phyloP scores from a whole-genome alignment of 1,140 invertebrate genomes.

The Leptopilina clavipes region DNA sequence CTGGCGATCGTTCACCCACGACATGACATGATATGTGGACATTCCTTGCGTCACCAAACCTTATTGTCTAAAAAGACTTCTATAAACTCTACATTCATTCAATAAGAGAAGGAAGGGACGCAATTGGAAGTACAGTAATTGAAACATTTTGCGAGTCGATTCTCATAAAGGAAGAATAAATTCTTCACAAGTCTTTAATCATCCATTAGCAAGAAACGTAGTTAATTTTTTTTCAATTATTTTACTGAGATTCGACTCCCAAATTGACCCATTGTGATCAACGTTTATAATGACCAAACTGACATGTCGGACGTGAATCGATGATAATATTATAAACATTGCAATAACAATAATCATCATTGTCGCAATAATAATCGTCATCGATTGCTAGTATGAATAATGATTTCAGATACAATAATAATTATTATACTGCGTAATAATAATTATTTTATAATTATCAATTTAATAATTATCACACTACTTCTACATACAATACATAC shows the following conservation, averaged over 20 bases:
- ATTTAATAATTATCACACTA: conserved; percentile 54
- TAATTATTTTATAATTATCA: conserved; percentile 62
- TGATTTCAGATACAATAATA: conserved; percentile 61
- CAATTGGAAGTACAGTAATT: conserved; percentile 55
- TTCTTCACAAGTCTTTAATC: too few species aligned
- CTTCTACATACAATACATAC: conserved; percentile 76
- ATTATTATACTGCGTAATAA: conserved; percentile 55
- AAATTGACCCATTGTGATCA: conserved; percentile 53
- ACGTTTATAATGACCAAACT: conserved; percentile 55
- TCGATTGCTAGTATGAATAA: conserved; percentile 66
- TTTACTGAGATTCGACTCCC: conserved; percentile 52
- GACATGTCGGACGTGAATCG: conserved; percentile 57
- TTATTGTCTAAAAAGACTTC: conserved; percentile 34
- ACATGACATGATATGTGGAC: conserved; percentile 71
- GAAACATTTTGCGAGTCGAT: conserved; percentile 57
- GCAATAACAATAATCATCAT: conserved; percentile 69
- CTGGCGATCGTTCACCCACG: conserved; percentile 72
- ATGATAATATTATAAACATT: conserved; percentile 69
- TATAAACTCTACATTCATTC: conserved; percentile 34
- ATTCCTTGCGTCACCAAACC: conserved; percentile 50
- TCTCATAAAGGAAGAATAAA: conserved; percentile 32
- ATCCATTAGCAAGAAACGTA: too few species aligned
- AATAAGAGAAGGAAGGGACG: conserved; percentile 51
- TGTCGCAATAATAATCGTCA: conserved; percentile 59
- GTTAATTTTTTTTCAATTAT: conserved; percentile 56